Base-by-base conservation (phyloP, 1,140 invertebrate species). In the Caerostris darwini region DNA sequence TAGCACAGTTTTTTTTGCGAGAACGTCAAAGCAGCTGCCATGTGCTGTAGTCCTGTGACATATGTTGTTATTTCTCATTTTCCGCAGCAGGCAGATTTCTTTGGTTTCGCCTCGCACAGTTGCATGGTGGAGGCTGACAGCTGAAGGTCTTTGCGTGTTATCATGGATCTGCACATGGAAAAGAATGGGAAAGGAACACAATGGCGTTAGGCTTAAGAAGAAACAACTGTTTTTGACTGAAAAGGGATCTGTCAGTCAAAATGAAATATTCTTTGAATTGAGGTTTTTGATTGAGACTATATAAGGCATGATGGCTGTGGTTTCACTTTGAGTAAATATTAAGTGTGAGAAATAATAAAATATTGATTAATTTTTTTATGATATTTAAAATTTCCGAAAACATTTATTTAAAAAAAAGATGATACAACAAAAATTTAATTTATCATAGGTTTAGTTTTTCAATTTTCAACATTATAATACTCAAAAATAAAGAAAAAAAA, bases 101-200 rank as follows among this genome's bases (percentile, higher is more conserved):
- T 94, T 19, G 86, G 53, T 57, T 67, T 82, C 5, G 54, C 34
- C 10, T 94, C 93, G 50, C 71, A 94, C 53, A 94, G 87, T 58
- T 94, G 93, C 86, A 94, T 67, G 3, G 93, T 85, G 10, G 93
- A 90, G 1, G 71, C 93, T 67, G 93, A 89, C 87, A 94, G 7
- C 53, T 94, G 93, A 56, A 94, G 77, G 53, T 94, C 93, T 34
- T 94, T 34, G 3, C 89, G 88, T 56, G 86, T 90, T 58, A 71
- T 61, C 93, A 94, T 94, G 50, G 87, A 94, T 56, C 93, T 94
- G 19, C 5, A 61, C 7, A n/a, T 7, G 17, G 12, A 10, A 85
- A 19, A 85, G 54, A 19, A 12, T 8, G 7, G 7, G 7, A 34
- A 81, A 81, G n/a, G 50, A 91, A 50, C 8, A 92, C 82, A 83